Conservation (phyloP, 1,140 invertebrate genomes). For the Drosophila funebris region DNA sequence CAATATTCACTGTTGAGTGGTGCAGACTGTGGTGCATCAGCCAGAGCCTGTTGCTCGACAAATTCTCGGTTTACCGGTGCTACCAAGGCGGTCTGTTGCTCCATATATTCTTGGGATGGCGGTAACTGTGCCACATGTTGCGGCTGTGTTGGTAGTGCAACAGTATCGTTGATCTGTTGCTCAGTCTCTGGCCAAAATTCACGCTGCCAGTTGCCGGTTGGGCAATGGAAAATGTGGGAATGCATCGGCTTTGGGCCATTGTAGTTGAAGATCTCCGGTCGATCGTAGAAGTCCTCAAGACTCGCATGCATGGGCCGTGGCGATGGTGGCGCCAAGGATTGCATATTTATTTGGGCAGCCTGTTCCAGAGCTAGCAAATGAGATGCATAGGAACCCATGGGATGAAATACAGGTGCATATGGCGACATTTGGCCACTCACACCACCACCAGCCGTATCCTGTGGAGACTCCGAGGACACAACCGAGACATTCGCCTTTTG, state of each 20-base stretch:
- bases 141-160: neutral
- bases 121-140: neutral
- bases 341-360: slow-evolving; percentile 6
- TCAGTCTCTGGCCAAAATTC: neutral
- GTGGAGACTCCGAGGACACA: neutral
- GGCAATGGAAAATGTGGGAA: neutral
- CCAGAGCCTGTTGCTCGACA: neutral
- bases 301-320: neutral
- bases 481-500: neutral
- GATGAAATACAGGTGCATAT: slow-evolving; percentile 43
- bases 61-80: neutral
- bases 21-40: neutral
- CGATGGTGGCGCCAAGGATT: neutral
- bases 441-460: neutral
- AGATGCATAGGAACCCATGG: slow-evolving; percentile 45
- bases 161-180: neutral
- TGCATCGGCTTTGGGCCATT: neutral
- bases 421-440: slow-evolving; percentile 42
- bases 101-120: neutral
- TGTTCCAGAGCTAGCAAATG: slow-evolving; percentile 37
- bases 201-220: neutral
- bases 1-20: neutral
- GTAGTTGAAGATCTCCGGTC: neutral
- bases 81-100: neutral
- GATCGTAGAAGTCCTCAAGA: neutral